Conservation (phyloP, 37 sponge, comb jelly and placozoan genomes). For the Bolinopsis microptera region DNA sequence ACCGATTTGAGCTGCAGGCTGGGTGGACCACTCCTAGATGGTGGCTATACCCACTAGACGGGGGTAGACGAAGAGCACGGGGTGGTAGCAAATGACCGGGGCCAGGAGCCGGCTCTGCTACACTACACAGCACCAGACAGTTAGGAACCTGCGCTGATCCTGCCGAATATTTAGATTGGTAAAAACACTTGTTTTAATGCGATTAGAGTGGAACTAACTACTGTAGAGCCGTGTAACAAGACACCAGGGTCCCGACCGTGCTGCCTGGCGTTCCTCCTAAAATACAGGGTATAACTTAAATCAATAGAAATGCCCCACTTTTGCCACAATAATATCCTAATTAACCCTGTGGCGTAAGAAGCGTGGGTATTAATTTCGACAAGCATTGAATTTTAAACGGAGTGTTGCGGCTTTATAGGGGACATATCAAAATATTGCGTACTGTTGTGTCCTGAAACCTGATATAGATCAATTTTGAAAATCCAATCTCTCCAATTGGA, state of each 20-base stretch:
- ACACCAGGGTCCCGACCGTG: background rate
- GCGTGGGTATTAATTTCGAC: background rate
- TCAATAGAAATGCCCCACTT: background rate
- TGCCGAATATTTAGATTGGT: background rate
- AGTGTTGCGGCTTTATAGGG: constrained; percentile 21
- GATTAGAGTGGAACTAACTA: background rate
- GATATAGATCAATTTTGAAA: background rate
- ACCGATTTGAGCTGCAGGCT: no score
- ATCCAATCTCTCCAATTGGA: background rate
- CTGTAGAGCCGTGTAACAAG: background rate
- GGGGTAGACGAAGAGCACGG: background rate
- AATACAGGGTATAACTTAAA: background rate
- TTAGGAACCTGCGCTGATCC: background rate
- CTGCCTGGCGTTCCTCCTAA: background rate
- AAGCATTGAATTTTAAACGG: background rate
- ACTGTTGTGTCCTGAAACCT: background rate
- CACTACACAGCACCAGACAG: background rate
- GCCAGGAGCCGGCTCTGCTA: background rate
- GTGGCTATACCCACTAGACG: background rate
- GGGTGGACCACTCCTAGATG: background rate
- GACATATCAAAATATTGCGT: background rate
- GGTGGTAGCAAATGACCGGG: background rate
- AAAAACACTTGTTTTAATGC: background rate
- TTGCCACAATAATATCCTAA: constrained; percentile 49
- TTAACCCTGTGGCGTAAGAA: background rate